Evolutionary conservation across 1,140 invertebrate species (phyloP).

Genomic region (Chironomus striatipennis): DNA sequence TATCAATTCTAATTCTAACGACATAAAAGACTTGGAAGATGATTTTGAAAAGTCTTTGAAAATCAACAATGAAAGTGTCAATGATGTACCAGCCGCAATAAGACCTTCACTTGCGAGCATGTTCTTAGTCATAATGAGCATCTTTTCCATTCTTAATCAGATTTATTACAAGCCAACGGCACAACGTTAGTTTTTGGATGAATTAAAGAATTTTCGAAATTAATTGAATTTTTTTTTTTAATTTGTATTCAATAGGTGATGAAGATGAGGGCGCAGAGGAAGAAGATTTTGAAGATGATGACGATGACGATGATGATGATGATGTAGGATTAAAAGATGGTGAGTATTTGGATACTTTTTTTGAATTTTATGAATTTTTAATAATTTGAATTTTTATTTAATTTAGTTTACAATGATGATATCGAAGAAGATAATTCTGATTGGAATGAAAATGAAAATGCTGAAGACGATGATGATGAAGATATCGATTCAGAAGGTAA

Average conservation of each 20-base stretch:
- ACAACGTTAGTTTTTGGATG: constrained; percentile 1
- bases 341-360: constrained; percentile 22
- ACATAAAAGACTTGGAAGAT: constrained; percentile 37
- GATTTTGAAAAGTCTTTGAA: constrained; percentile 37
- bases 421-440: constrained; percentile 39
- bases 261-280: constrained; percentile 34
- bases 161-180: constrained; percentile 21
- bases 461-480: constrained; percentile 43
- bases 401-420: constrained; percentile 38
- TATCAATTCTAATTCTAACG: background rate
- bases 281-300: constrained; percentile 29
- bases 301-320: constrained; percentile 28
- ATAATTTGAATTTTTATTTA: constrained; percentile 23
- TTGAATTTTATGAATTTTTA: background rate
- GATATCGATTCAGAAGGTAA: constrained; percentile 36
- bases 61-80: constrained; percentile 29
- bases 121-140: constrained; percentile 10
- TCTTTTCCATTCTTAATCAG: constrained; percentile 19
- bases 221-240: constrained; percentile 15
- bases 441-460: constrained; percentile 39
- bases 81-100: background rate
- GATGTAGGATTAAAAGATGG: constrained; percentile 25
- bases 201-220: too few relatives aligned
- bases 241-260: constrained; percentile 29
- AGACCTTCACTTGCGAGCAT: background rate